These are phyloP conservation scores for Hyles lineata DNA, from an alignment of 2,888 invertebrate genomes.

Conservation along the genomic window DNA sequence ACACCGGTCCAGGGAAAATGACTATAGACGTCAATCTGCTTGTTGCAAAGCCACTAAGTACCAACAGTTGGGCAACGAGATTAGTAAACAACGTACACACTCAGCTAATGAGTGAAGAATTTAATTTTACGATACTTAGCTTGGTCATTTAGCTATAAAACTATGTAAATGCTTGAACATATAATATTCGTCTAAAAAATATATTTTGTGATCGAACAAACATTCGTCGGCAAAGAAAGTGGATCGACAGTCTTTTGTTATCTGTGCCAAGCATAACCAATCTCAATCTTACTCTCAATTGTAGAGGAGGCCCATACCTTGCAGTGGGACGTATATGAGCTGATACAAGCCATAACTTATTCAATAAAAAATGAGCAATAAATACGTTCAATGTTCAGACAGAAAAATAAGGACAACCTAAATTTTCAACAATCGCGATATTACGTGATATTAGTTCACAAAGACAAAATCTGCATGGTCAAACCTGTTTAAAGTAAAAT, in stretches of 20 bases:
- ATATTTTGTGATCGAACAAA: too few relatives aligned
- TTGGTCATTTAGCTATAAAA: background rate
- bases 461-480: background rate
- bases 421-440: background rate
- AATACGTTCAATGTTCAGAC: background rate
- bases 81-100: conserved; percentile 8
- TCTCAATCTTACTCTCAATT: too few relatives aligned
- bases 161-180: too few relatives aligned
- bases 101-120: background rate
- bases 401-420: background rate
- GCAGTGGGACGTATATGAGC: too few relatives aligned
- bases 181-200: too few relatives aligned
- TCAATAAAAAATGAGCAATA: background rate
- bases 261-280: too few relatives aligned
- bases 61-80: conserved; percentile 14
- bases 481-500: conserved; percentile 2
- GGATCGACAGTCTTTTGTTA: too few relatives aligned
- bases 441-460: background rate
- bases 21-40: conserved; percentile 13
- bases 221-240: too few relatives aligned
- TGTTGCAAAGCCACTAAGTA: conserved; percentile 18
- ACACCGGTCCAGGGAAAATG: conserved; percentile 22
- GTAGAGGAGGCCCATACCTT: too few relatives aligned
- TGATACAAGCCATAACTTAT: too few relatives aligned
- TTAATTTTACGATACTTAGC: background rate